Evolutionary conservation across 35 echinoderm and acorn worm genomes (phyloP).

Genomic region (Ptychodera flava): DNA sequence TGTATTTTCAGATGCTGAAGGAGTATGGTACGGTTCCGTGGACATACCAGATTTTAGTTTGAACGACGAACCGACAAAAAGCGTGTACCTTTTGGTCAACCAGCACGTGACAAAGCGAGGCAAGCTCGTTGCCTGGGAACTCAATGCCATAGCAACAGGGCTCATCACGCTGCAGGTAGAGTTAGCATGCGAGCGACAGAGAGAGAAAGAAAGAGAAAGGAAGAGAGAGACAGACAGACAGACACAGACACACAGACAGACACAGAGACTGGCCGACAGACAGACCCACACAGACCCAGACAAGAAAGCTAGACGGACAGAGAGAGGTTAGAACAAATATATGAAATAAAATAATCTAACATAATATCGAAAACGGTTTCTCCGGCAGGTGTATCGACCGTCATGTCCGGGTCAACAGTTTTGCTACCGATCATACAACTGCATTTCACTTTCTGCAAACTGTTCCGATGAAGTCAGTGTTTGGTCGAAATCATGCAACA

Average conservation of each 20-base stretch:
- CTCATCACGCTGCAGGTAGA: conserved; percentile 59
- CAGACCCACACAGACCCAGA: no score
- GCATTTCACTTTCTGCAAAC: conserved; percentile 41
- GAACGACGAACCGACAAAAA: conserved; percentile 49
- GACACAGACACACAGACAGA: no score
- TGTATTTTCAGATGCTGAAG: conserved; percentile 72
- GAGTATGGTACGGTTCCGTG: conserved; percentile 48
- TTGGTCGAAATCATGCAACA: conserved; percentile 43
- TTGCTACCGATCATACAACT: conserved; percentile 58
- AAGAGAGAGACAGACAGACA: no score
- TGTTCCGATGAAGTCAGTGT: conserved; percentile 58
- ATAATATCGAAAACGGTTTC: no score
- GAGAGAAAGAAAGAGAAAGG: no score
- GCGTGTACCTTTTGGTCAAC: conserved; percentile 58
- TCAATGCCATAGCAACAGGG: conserved; percentile 67
- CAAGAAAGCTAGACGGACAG: no score
- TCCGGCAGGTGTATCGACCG: conserved; percentile 83
- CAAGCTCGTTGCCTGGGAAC: conserved; percentile 68
- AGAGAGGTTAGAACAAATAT: no score
- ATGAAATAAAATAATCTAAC: no score
- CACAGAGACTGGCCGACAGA: no score
- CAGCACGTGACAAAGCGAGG: conserved; percentile 43
- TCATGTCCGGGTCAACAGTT: conserved; percentile 32
- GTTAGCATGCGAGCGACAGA: no score
- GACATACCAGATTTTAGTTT: conserved; percentile 51